Base-by-base conservation (phyloP, 2,888 invertebrate genomes). In the Scaptodrosophila latifasciaeformis region DNA sequence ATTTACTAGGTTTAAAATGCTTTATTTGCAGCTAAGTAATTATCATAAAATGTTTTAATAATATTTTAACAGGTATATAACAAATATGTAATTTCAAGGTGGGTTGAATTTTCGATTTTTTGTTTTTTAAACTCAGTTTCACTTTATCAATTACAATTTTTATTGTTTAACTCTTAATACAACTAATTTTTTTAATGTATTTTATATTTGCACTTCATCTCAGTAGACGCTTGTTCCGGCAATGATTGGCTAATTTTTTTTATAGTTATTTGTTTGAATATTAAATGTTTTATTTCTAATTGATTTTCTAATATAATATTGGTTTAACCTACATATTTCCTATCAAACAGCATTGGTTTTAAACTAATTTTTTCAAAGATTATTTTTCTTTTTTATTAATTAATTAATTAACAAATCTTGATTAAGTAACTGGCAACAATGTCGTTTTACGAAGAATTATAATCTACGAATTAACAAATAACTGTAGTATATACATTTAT, bases 1-100 rank as follows among this genome's bases (percentile, higher is more conserved):
- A 49, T 15, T 31, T 13, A 40, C 48, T 64, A 61, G 53, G 64
- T 68, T 68, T 60, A 70, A 59, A 71, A 77, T 77, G 59, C 60
- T 71, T 71, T 77, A 77, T 77, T 77, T 70, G 77, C 77, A 62
- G 68, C 77, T 74, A 71, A 60, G 65, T 67, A 71, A 70, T 77
- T 60, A 63, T 66, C 53, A 61, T 70, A 71, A 70, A 77, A 69
- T 67, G 66, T 71, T 71, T 76, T 70, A 69, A 61, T 71, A 71
- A 72, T 70, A 68, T 64, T 81, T 64, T 71, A 82, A 80, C 83
- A 82, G 81, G 80, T 82, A 82, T 83, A 82, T 82, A 83, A 82
- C 83, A 79, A 83, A 83, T 82, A 82, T 82, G 83, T 82, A 83
- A 82, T 83, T 78, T 82, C 75, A 82, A 82, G 82, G 82, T 82